Conservation (phyloP, 1,140 invertebrate species). For the Babylonia areolata region DNA sequence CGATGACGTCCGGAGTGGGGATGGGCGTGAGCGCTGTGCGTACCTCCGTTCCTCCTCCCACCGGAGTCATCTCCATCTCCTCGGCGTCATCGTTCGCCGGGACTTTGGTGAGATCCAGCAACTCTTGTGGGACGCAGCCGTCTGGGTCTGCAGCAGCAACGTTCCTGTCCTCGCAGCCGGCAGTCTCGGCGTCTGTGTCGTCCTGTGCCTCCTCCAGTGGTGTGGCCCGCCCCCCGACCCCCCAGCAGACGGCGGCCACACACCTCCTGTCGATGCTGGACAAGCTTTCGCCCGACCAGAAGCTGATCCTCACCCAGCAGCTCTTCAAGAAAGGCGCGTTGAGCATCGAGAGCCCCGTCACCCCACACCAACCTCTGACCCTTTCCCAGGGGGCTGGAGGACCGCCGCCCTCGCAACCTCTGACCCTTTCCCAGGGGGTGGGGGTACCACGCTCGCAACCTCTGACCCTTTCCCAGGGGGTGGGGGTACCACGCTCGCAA, state of each 20-base stretch:
- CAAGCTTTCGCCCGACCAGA: conserved; percentile 27
- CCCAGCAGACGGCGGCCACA: not conserved
- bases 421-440: too few relatives aligned
- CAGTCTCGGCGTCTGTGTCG: not conserved
- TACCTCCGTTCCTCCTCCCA: too few relatives aligned
- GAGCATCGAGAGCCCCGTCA: conserved; percentile 6
- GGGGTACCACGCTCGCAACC: too few relatives aligned
- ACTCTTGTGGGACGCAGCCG: not conserved
- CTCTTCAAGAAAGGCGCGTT: conserved; percentile 29
- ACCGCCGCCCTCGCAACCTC: too few relatives aligned
- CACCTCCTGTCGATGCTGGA: conserved; percentile 20
- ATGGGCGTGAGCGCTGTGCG: too few relatives aligned
- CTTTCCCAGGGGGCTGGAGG: not conserved
- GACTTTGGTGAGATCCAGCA: not conserved
- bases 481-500: too few relatives aligned
- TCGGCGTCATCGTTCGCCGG: too few relatives aligned
- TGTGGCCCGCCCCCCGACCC: not conserved
- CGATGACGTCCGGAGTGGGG: too few relatives aligned
- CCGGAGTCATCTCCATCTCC: too few relatives aligned
- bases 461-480: too few relatives aligned
- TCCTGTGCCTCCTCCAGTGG: not conserved
- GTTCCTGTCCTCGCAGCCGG: not conserved
- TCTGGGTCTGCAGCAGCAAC: not conserved
- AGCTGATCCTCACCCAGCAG: conserved; percentile 35
- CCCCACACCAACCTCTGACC: not conserved